A percentile compares a stretch with the other conserved stretches of the same genome.
Evolutionary conservation across 2,113 vertebrate species (phyloP).

Genomic region (Actenoides lindsayi): DNA sequence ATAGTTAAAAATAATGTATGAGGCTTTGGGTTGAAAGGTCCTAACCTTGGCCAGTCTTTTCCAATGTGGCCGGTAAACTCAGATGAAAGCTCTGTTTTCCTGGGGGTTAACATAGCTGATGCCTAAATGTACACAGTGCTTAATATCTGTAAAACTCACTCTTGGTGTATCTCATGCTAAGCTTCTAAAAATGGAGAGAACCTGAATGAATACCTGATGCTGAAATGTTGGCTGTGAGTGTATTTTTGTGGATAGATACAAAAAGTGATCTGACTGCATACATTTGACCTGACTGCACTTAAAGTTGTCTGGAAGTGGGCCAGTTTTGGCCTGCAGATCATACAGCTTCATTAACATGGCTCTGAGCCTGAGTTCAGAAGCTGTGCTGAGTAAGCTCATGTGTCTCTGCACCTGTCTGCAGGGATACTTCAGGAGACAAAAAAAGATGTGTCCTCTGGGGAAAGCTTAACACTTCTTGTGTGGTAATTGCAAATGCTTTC

Average conservation of each 20-base stretch:
- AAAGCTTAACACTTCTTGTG: not conserved
- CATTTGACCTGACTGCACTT: not conserved
- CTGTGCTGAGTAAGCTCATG: not conserved
- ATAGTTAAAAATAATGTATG: not conserved
- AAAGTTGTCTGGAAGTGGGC: not conserved
- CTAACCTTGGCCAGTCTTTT: not conserved
- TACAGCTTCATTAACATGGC: not conserved
- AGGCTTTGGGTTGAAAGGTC: not conserved
- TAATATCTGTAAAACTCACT: not conserved
- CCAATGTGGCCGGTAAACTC: not conserved
- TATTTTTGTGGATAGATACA: not conserved
- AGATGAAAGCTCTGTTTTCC: not conserved
- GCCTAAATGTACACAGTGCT: not conserved
- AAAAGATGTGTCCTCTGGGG: not conserved
- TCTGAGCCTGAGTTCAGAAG: not conserved
- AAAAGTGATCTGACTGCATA: not conserved
- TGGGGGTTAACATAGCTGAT: not conserved
- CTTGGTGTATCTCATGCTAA: not conserved
- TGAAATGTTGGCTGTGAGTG: not conserved
- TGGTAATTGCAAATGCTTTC: not conserved
- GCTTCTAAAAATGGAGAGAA: not conserved
- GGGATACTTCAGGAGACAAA: not conserved
- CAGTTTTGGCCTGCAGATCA: not conserved
- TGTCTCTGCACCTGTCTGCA: not conserved
- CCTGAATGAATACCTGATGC: not conserved